Conservation (phyloP, 2,888 invertebrate genomes). For the Sylvicola fuscatus region DNA sequence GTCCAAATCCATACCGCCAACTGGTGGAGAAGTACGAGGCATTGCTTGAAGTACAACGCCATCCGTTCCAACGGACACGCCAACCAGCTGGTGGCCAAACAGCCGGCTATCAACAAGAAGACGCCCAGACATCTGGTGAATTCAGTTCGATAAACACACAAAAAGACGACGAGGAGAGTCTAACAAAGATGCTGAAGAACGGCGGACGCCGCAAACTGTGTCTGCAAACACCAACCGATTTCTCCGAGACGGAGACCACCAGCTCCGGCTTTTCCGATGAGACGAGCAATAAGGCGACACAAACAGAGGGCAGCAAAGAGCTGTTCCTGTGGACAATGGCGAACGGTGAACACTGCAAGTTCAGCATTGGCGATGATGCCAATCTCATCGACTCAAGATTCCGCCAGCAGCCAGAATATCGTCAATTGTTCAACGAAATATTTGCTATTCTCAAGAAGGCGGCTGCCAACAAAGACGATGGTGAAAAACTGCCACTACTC, state of each 20-base stretch:
- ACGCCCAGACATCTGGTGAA: slow-evolving; percentile 56
- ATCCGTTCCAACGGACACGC: slow-evolving; percentile 32
- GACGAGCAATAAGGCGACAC: slow-evolving; percentile 62
- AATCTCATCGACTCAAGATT: slow-evolving; percentile 64
- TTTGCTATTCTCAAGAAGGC: slow-evolving; percentile 66
- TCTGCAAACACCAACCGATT: slow-evolving; percentile 59
- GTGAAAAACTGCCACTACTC: slow-evolving; percentile 48
- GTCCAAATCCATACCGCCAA: slow-evolving; percentile 49
- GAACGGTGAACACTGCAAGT: slow-evolving; percentile 67
- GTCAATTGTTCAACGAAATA: slow-evolving; percentile 63
- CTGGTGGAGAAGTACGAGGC: slow-evolving; percentile 75
- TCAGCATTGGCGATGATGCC: slow-evolving; percentile 66
- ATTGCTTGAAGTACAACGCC: slow-evolving; percentile 51
- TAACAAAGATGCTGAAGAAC: slow-evolving; percentile 19
- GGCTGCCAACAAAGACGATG: slow-evolving; percentile 63
- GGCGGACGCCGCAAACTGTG: slow-evolving; percentile 29
- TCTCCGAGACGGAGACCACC: slow-evolving; percentile 68
- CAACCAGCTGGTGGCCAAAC: slow-evolving; percentile 18
- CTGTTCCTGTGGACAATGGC: slow-evolving; percentile 67
- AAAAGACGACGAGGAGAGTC: slow-evolving; percentile 36
- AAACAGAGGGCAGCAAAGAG: slow-evolving; percentile 62
- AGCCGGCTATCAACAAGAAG: slow-evolving; percentile 39
- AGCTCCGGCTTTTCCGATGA: slow-evolving; percentile 72
- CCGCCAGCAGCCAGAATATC: slow-evolving; percentile 62
- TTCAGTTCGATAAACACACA: slow-evolving; percentile 41